These are phyloP conservation scores for Nymphalis polychloros DNA, from an alignment of 2,888 invertebrate species.

Conservation along the genomic window DNA sequence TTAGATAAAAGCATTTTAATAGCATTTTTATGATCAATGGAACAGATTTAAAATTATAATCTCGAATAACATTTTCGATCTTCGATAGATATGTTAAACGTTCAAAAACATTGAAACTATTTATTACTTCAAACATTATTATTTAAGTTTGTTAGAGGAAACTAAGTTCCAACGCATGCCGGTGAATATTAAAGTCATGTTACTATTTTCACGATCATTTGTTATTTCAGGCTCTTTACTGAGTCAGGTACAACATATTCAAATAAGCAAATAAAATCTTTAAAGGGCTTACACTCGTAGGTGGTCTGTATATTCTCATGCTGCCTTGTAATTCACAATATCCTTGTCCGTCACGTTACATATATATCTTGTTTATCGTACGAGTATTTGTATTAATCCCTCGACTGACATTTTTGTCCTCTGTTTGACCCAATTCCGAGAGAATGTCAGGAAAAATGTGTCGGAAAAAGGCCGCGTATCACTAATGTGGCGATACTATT, in stretches of 20 bases:
- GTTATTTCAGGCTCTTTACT: constrained; percentile 26
- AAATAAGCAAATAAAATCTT: constrained; percentile 33
- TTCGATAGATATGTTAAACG: no score
- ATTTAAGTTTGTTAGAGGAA: background rate
- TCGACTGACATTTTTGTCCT: constrained; percentile 48
- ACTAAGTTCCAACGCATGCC: constrained; percentile 6
- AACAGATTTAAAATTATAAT: no score
- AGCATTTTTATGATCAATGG: no score
- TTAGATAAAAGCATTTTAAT: background rate
- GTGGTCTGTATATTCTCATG: constrained; percentile 20
- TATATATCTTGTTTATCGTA: constrained; percentile 28
- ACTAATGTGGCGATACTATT: constrained; percentile 68
- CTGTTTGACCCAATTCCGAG: constrained; percentile 62
- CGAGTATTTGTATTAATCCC: constrained; percentile 37
- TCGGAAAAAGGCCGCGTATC: constrained; percentile 60
- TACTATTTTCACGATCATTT: constrained; percentile 31
- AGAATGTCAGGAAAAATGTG: constrained; percentile 60
- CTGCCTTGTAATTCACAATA: constrained; percentile 6
- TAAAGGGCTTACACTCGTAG: constrained; percentile 28
- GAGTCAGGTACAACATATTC: constrained; percentile 21
- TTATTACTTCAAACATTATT: constrained; percentile 3
- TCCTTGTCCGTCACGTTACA: constrained; percentile 27
- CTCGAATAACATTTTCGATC: no score
- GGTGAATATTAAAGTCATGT: constrained; percentile 27
- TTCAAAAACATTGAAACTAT: background rate